phyloP scores from a whole-genome alignment of 2,888 invertebrate species.

The Hyppa rectilinea region DNA sequence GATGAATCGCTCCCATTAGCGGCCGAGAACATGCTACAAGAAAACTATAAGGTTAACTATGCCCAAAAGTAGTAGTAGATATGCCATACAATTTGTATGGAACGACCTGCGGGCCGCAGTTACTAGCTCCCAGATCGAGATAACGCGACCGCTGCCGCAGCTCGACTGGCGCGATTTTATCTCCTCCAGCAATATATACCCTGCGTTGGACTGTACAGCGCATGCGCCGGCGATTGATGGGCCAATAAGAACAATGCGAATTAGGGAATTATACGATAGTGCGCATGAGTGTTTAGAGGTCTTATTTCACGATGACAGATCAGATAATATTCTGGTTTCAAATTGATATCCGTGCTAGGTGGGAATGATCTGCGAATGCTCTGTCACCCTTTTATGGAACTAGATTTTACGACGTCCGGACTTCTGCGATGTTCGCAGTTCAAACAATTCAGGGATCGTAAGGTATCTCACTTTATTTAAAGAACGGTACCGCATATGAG shows the following conservation, averaged over 20 bases:
- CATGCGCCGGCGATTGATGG: constrained; percentile 84
- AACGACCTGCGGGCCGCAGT: constrained; percentile 85
- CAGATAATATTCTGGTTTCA: constrained; percentile 62
- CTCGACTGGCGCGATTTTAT: constrained; percentile 85
- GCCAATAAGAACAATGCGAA: constrained; percentile 86
- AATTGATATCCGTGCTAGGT: constrained; percentile 65
- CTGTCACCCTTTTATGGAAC: constrained; percentile 55
- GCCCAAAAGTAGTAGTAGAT: constrained; percentile 89
- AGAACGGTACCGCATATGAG: constrained; percentile 3
- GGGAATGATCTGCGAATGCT: constrained; percentile 60
- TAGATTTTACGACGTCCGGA: constrained; percentile 54
- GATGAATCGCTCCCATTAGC: constrained; percentile 87
- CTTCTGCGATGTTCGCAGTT: constrained; percentile 36
- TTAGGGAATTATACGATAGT: constrained; percentile 72
- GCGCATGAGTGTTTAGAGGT: constrained; percentile 64
- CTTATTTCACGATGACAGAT: constrained; percentile 65
- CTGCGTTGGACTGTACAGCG: constrained; percentile 76
- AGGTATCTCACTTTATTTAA: constrained; percentile 41
- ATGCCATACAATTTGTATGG: constrained; percentile 90
- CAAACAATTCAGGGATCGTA: constrained; percentile 42
- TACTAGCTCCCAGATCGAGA: constrained; percentile 85
- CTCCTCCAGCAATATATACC: constrained; percentile 81
- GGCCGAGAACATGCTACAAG: constrained; percentile 83
- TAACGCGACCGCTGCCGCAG: constrained; percentile 82
- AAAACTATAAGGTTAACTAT: constrained; percentile 89